Base-by-base conservation (phyloP, 2,888 invertebrate species). In the Chelonus formosanus region DNA sequence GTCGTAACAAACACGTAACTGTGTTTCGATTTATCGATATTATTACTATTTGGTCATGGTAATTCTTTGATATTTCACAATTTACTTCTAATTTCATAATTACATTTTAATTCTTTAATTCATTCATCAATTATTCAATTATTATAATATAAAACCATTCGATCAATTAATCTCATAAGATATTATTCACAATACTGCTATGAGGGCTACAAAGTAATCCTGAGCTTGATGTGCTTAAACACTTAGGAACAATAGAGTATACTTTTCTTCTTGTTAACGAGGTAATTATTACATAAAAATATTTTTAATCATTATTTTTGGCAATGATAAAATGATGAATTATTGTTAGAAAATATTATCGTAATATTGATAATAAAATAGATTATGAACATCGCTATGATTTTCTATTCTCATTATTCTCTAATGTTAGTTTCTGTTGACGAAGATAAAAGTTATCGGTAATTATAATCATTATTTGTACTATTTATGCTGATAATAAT, bases 261-360 rank as follows among this genome's bases (percentile, higher is more conserved):
- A 20, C 2, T 20, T 20, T 20, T 20, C 2, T 20, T 20, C 20
- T 1, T 20, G 20, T 20, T 20, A 20, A 20, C 20, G 20, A 20
- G 20, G 20, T 70, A 70, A 64, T 53, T 63, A 67, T 36, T 65
- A 6, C 73, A 74, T 69, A 71, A 76, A 74, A 73, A 72, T 70
- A 65, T 63, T 65, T 36, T 20, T n/a, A 32, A 36, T 40, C 32
- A 54, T 40, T 8, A 20, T 20, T 20, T 20, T 20, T 20, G 20
- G 20, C 20, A 20, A 20, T 20, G 20, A 20, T 20, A 20, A 20
- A 20, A 20, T 20, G 20, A 20, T 20, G 20, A 20, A 20, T 20
- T 20, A 20, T 20, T 20, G 20, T 20, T 20, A 20, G 20, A 20
- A 20, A 20, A 20, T 20, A 20, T 20, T 20, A 20, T 20, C 20